Evolutionary conservation across 2,888 invertebrate genomes (phyloP).

Genomic region (Thymelicus sylvestris): DNA sequence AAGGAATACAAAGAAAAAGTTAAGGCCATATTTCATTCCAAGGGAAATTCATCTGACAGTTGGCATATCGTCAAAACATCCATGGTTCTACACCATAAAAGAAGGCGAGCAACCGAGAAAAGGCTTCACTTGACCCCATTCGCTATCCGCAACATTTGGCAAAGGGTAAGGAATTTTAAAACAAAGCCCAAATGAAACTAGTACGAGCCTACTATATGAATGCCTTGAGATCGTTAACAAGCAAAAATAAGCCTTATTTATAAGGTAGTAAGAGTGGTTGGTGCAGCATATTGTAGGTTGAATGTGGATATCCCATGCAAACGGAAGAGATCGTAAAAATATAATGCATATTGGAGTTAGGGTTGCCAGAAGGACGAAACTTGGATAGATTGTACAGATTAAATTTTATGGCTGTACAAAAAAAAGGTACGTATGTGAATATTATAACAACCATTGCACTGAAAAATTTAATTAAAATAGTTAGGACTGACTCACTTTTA

Average conservation of each 20-base stretch:
- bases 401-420: neutral
- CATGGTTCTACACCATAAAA: conserved; percentile 36
- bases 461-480: too few relatives aligned
- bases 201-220: conserved; percentile 44
- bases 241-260: conserved; percentile 35
- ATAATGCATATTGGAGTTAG: conserved; percentile 48
- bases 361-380: neutral
- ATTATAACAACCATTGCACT: too few relatives aligned
- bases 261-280: conserved; percentile 24
- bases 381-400: conserved; percentile 4
- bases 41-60: conserved; percentile 31
- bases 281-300: conserved; percentile 1
- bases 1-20: neutral
- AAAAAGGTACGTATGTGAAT: neutral
- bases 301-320: conserved; percentile 44
- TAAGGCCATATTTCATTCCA: conserved; percentile 19
- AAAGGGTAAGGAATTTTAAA: conserved; percentile 63
- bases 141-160: conserved; percentile 63
- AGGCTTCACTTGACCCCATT: conserved; percentile 52
- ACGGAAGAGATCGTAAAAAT: conserved; percentile 49
- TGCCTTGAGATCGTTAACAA: neutral
- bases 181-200: conserved; percentile 58
- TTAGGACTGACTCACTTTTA: too few relatives aligned
- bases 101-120: conserved; percentile 27
- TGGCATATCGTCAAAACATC: conserved; percentile 35